These are phyloP conservation scores for Phoenicopterus ruber DNA, from an alignment of 2,113 vertebrate species.

Conservation along the genomic window DNA sequence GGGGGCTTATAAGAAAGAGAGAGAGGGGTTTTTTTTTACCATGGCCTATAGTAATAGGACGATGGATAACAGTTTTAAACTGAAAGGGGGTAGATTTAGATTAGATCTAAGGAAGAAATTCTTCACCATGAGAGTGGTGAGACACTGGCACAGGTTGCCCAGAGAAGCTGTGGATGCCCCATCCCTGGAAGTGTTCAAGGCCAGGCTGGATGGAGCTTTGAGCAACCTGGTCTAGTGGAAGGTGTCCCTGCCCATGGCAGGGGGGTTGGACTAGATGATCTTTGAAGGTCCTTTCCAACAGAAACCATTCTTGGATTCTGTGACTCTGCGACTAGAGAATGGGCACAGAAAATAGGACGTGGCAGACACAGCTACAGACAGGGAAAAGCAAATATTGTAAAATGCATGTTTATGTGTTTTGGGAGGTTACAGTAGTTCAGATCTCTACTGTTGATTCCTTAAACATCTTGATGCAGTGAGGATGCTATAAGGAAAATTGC, in stretches of 20 bases:
- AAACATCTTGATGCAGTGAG: neutral
- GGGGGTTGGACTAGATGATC: rapidly evolving
- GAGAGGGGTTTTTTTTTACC: no score
- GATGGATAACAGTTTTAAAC: neutral
- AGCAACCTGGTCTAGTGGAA: neutral
- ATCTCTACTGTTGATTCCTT: neutral
- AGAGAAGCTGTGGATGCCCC: neutral
- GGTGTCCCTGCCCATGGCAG: neutral
- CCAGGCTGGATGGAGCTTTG: neutral
- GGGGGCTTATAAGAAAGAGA: neutral
- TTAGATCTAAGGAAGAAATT: neutral
- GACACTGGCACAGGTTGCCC: neutral
- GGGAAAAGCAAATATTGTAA: neutral
- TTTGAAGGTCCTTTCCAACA: neutral
- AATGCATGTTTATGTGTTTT: neutral
- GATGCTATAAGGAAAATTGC: neutral
- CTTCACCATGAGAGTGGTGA: neutral
- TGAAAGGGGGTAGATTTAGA: neutral
- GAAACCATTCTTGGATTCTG: neutral
- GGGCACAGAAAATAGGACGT: neutral
- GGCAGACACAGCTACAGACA: neutral
- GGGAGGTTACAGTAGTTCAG: neutral
- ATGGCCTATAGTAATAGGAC: neutral
- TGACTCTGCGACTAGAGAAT: neutral
- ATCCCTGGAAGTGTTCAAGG: neutral